These are phyloP conservation scores for Cynopterus sphinx DNA, from an alignment of 2,797 vertebrate genomes.

Conservation along the genomic window DNA sequence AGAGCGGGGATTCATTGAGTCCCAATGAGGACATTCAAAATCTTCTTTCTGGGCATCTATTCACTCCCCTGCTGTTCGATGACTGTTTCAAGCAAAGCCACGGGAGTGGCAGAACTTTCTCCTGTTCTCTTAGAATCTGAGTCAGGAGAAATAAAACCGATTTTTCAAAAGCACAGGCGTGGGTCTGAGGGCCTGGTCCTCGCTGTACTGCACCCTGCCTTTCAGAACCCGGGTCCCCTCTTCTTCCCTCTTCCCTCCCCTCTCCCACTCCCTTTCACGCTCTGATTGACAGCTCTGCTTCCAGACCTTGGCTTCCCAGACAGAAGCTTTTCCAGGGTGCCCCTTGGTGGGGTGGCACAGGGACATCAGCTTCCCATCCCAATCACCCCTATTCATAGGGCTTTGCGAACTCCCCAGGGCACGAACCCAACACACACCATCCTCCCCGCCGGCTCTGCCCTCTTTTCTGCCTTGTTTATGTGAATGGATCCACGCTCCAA, in stretches of 20 bases:
- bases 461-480: background rate
- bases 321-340: too few relatives aligned
- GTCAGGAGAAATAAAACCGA: background rate
- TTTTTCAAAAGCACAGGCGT: too few relatives aligned
- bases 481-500: background rate
- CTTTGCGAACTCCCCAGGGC: background rate
- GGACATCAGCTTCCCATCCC: background rate
- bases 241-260: fast-evolving
- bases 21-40: slow-evolving; percentile 34
- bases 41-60: slow-evolving; percentile 63
- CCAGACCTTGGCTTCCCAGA: background rate
- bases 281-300: background rate
- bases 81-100: background rate
- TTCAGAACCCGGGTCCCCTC: background rate
- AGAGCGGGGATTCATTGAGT: slow-evolving; percentile 80
- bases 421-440: too few relatives aligned
- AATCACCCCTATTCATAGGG: too few relatives aligned
- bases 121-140: background rate
- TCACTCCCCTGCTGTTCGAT: background rate
- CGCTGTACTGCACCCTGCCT: too few relatives aligned
- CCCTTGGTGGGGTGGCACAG: too few relatives aligned
- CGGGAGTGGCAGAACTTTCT: background rate
- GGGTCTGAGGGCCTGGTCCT: too few relatives aligned
- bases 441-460: background rate
- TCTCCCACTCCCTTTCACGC: too few relatives aligned